Evolutionary conservation across 2,888 invertebrate species (phyloP), one percentile per base, ranked within the genome.

Genomic region (Plemyria rubiginata): DNA sequence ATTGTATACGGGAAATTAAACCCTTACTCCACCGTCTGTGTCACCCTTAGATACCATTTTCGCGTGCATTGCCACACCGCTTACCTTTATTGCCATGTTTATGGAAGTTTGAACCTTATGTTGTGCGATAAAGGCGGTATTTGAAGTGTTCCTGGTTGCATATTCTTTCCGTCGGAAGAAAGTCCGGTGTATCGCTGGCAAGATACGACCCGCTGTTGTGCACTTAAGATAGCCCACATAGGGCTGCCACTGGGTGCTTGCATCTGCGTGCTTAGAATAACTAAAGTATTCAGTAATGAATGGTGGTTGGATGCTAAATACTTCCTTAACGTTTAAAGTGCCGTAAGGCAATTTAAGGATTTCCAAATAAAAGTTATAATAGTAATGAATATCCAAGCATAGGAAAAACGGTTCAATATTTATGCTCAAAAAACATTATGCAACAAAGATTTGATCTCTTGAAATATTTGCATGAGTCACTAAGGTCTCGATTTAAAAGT

Each of bases 1-100:
- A 81, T 77, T 77, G 77, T 80, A 71, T 81, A 82, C 78, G 79
- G 85, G 81, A 87, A 84, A 84, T 84, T 83, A 84, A 86, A 76
- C 78, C 78, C 74, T 79, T 80, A 76, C 77, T 80, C 74, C 36
- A 13, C 41, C 7, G 68, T 71, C 68, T 69, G 67, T 75, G 72
- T 67, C 65, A 67, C 67, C 76, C 76, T 73, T 70, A 76, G 77
- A 78, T 79, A 70, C 72, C 76, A 81, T 80, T 81, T 80, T 85
- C 77, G 77, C 79, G 76, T 82, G 78, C 70, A 68, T 67, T 65
- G 64, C 71, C 73, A 68, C 73, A 66, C 71, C 76, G 71, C 72
- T 77, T 75, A 76, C 75, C 74, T 77, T 72, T 67, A 65, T 54
- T 58, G 58, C 15, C 50, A 36, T 49, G 54, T 70, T 71, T 78